A percentile compares a stretch with the other conserved stretches of the same genome.
Evolutionary conservation across 1,140 invertebrate species (phyloP).

Genomic region (Stratiolaelaps scimitus): DNA sequence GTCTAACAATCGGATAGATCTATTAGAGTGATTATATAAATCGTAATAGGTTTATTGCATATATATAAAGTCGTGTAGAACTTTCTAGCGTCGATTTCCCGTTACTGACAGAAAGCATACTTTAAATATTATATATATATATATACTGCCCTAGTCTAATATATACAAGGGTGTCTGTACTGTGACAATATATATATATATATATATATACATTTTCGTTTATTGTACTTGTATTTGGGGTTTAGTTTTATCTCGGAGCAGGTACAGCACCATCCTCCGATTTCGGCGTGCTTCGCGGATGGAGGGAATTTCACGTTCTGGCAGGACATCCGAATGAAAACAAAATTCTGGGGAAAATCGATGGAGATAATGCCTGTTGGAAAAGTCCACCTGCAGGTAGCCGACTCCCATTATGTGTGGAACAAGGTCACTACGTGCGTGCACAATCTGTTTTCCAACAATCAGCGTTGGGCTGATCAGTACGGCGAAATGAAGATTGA

Average conservation of each 20-base stretch:
- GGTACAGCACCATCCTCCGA: constrained; percentile 68
- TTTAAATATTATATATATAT: too few species aligned
- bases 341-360: constrained; percentile 81
- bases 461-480: constrained; percentile 67
- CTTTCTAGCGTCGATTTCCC: background rate
- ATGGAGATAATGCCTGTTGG: constrained; percentile 75
- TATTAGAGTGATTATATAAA: background rate
- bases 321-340: constrained; percentile 67
- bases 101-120: background rate
- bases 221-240: background rate
- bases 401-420: constrained; percentile 57
- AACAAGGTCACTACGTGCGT: constrained; percentile 79
- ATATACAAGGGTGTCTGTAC: too few species aligned
- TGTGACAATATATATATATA: too few species aligned
- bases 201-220: too few species aligned
- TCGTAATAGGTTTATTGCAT: background rate
- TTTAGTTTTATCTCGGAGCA: constrained; percentile 54
- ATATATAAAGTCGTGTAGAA: background rate
- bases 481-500: constrained; percentile 66
- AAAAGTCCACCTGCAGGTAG: constrained; percentile 40
- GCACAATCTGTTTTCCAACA: constrained; percentile 64
- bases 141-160: too few species aligned
- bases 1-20: too few species aligned
- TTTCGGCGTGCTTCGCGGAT: constrained; percentile 66
- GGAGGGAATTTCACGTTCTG: constrained; percentile 60